These are phyloP conservation scores for Philotrypesis tridentata DNA, from an alignment of 1,140 invertebrate species.

Conservation along the genomic window DNA sequence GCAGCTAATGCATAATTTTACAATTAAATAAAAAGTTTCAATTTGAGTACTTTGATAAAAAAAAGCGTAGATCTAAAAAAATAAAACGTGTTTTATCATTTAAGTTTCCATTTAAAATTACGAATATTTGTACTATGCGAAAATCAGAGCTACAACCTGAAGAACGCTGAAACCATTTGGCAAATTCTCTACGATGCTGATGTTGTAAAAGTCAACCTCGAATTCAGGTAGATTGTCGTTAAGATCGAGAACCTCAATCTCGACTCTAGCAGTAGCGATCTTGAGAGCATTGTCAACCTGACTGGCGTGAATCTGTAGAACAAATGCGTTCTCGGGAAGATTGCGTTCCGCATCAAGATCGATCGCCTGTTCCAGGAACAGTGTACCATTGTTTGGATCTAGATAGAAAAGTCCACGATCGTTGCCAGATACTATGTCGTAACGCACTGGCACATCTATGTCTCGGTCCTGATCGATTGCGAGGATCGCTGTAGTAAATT, in stretches of 20 bases:
- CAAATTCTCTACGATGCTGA: conserved; percentile 92
- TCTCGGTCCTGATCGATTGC: conserved; percentile 85
- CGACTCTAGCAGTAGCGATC: conserved; percentile 81
- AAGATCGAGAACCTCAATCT: conserved; percentile 85
- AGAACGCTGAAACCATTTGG: conserved; percentile 84
- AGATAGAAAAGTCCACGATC: conserved; percentile 82
- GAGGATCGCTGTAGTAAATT: conserved; percentile 81
- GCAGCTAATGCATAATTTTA: too few species aligned
- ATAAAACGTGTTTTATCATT: too few species aligned
- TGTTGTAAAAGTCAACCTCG: conserved; percentile 91
- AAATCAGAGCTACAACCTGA: conserved; percentile 62
- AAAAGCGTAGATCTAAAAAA: too few species aligned
- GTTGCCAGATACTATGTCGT: conserved; percentile 85
- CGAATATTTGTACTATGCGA: too few species aligned
- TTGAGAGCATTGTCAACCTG: conserved; percentile 87
- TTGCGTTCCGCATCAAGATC: conserved; percentile 82
- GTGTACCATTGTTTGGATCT: conserved; percentile 81
- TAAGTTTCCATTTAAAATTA: too few species aligned
- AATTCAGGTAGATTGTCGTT: conserved; percentile 91
- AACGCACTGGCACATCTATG: conserved; percentile 80
- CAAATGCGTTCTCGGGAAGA: conserved; percentile 82
- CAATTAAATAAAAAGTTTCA: too few species aligned
- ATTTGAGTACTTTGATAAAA: too few species aligned
- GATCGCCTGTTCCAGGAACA: conserved; percentile 85
- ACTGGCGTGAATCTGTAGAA: conserved; percentile 84